Conservation (phyloP, 2,797 vertebrate species). For the Perdix hodgsoniae region DNA sequence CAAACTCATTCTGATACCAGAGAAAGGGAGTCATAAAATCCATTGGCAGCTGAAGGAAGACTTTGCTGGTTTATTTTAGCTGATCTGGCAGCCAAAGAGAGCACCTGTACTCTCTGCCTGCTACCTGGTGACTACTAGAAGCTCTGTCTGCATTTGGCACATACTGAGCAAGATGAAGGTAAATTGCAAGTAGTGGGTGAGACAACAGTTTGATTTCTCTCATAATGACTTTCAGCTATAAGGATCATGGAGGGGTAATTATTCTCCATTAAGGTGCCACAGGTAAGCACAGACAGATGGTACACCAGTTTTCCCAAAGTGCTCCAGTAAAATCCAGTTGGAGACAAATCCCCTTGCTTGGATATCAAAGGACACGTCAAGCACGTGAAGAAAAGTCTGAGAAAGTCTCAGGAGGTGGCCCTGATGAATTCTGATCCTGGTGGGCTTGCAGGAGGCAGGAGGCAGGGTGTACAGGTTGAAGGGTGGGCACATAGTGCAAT, state of each 20-base stretch:
- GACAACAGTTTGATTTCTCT: conserved; percentile 43
- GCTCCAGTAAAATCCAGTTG: neutral
- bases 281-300: conserved; percentile 27
- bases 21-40: neutral
- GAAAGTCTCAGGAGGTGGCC: neutral
- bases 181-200: conserved; percentile 28
- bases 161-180: neutral
- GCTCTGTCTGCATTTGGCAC: neutral
- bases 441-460: neutral
- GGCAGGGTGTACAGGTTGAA: neutral
- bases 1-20: neutral
- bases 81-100: neutral
- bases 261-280: conserved; percentile 49
- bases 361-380: neutral
- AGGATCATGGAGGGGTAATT: conserved; percentile 14
- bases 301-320: conserved; percentile 1
- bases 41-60: neutral
- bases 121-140: neutral
- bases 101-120: neutral
- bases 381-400: neutral
- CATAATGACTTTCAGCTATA: conserved; percentile 52
- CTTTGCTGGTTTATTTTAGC: neutral
- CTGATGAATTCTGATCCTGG: neutral
- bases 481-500: accelerated
- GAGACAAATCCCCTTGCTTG: neutral